Base-by-base conservation (phyloP, 2,888 invertebrate species). In the Sesia bembeciformis region DNA sequence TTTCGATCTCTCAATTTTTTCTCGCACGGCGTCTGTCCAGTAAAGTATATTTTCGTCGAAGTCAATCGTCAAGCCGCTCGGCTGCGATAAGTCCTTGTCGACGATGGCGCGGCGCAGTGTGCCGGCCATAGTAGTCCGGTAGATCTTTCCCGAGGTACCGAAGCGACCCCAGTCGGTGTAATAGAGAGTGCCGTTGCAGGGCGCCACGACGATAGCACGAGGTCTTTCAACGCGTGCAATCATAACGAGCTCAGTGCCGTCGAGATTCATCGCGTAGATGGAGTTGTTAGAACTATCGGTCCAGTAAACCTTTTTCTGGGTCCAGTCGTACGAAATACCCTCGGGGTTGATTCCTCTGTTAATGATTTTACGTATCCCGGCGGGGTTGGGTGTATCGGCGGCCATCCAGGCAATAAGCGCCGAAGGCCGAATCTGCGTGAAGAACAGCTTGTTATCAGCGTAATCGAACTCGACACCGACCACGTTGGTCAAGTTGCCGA, bases 291-390 rank as follows among this genome's bases (percentile, higher is more conserved):
- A 95, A 40, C 97, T 97, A 71, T 99, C 99, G 0, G 98, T 97
- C 98, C 98, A 99, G 79, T 98, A 99, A 43, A 99, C 93, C 78
- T 98, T 98, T 75, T 96, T 96, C 65, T 97, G 97, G 0, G 98
- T 97, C 99, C 99, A 99, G 74, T 99, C 99, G 74, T 98, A 97
- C 0, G 97, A 96, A 59, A 98, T 95, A 4, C 97, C 97, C 78
- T 97, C 97, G 0, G 97, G 97, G 80, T 97, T 97, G 54, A 97
- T 96, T 39, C 95, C 95, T 71, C 93, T 93, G 63, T 83, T 93
- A 41, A 96, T 91, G 2, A 96, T 92, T 55, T 92, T 93, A 51
- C 92, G 92, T 4, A 94, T 92, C 52, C 91, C 91, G 4, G 86
- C 77, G 3, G 85, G 78, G 1, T 92, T 91, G 0, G 96, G 96